These are phyloP conservation scores for Vulpes ferrilata DNA, from an alignment of 2,113 vertebrate genomes.

Conservation along the genomic window DNA sequence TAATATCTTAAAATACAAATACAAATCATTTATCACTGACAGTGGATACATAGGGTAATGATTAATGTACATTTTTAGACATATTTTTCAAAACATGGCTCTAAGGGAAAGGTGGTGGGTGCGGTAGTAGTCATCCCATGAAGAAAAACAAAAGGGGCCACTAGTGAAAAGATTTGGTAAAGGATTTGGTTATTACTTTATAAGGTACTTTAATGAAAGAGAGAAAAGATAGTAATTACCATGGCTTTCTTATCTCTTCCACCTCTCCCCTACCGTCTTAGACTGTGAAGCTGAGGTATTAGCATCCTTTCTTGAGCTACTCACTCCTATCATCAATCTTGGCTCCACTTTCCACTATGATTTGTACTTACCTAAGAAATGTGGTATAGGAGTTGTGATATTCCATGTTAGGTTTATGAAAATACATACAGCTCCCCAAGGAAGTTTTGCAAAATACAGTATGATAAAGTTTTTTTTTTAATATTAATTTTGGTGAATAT, in stretches of 20 bases:
- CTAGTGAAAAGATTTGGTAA: neutral
- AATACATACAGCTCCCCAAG: neutral
- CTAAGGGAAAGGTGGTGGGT: neutral
- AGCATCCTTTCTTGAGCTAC: neutral
- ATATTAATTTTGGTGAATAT: slow-evolving; percentile 55
- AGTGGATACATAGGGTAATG: neutral
- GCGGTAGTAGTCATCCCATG: neutral
- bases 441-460: neutral
- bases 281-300: neutral
- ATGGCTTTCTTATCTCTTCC: neutral
- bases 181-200: neutral
- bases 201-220: neutral
- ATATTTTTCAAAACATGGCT: neutral
- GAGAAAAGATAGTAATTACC: neutral
- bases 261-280: neutral
- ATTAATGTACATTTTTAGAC: neutral
- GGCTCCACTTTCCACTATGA: neutral
- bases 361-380: neutral
- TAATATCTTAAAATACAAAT: slow-evolving; percentile 28
- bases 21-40: neutral
- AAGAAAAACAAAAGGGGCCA: neutral
- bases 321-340: neutral
- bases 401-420: neutral
- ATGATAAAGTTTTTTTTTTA: neutral
- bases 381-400: neutral